A percentile compares a stretch with the other conserved stretches of the same genome.
Evolutionary conservation across 2,797 vertebrate genomes (phyloP).

Genomic region (Coluber constrictor): DNA sequence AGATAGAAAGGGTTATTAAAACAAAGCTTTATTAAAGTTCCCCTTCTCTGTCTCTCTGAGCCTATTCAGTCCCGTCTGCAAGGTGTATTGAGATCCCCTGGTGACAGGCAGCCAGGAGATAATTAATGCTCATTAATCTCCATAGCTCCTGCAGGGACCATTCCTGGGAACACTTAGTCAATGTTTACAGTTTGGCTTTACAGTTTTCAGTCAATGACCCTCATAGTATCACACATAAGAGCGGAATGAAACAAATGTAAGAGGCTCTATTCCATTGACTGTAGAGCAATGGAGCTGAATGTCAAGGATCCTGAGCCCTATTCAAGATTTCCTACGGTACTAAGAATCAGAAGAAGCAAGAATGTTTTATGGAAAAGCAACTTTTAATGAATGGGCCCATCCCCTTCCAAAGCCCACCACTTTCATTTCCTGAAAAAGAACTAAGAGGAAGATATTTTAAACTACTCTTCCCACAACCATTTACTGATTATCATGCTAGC

Average conservation of each 20-base stretch:
- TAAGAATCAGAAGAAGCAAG: neutral
- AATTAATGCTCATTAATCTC: constrained; percentile 41
- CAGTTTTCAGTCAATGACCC: constrained; percentile 37
- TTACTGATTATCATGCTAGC: neutral
- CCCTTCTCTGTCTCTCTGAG: constrained; percentile 1
- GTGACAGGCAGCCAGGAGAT: constrained; percentile 32
- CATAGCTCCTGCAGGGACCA: constrained; percentile 28
- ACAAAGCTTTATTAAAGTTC: neutral
- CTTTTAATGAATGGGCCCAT: neutral
- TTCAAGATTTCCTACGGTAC: neutral
- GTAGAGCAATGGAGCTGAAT: neutral
- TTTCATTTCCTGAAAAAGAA: neutral
- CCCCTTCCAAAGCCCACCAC: neutral
- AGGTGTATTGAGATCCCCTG: constrained; percentile 31
- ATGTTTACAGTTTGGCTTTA: constrained; percentile 40
- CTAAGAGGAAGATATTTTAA: neutral
- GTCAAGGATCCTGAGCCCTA: neutral
- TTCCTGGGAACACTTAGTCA: constrained; percentile 32
- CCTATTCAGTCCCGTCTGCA: neutral
- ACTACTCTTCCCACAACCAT: neutral
- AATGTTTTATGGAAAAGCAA: neutral
- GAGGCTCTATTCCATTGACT: neutral
- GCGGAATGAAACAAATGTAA: neutral
- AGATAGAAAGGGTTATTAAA: neutral
- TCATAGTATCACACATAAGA: neutral